Evolutionary conservation across 2,888 invertebrate genomes (phyloP).

Genomic region (Mamestra brassicae): DNA sequence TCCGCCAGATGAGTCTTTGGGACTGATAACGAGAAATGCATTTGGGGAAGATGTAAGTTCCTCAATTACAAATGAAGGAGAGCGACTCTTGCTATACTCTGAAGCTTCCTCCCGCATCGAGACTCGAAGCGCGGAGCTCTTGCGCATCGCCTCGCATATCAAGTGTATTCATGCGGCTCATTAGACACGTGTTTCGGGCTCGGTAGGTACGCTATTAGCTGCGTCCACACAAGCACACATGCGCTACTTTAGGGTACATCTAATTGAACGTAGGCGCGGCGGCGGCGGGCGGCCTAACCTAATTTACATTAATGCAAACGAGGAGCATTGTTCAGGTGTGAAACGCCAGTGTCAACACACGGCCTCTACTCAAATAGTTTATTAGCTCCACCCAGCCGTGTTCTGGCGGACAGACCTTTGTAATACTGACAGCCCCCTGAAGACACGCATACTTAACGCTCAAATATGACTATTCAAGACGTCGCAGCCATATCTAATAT

Average conservation of each 20-base stretch:
- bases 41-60: not conserved
- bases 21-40: not conserved
- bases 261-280: slow-evolving; percentile 90
- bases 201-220: slow-evolving; percentile 74
- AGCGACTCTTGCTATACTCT: not conserved
- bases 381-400: slow-evolving; percentile 90
- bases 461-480: slow-evolving; percentile 84
- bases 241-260: slow-evolving; percentile 87
- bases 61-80: not conserved
- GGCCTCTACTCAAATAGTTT: slow-evolving; percentile 90
- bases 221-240: slow-evolving; percentile 83
- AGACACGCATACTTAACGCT: slow-evolving; percentile 87
- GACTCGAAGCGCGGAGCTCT: slow-evolving; percentile 6
- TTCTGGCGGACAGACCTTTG: slow-evolving; percentile 88
- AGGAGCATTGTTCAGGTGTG: slow-evolving; percentile 91
- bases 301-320: slow-evolving; percentile 91
- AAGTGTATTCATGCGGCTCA: slow-evolving; percentile 53
- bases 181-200: slow-evolving; percentile 54
- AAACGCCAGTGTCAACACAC: slow-evolving; percentile 90
- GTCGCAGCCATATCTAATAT: slow-evolving; percentile 72
- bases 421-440: slow-evolving; percentile 86
- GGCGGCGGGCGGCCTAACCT: slow-evolving; percentile 85
- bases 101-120: slow-evolving; percentile 5
- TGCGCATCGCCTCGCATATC: slow-evolving; percentile 20
- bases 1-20: not conserved